Evolutionary conservation across 64 coral and sea anemone species (phyloP).

Genomic region (Pocillopora verrucosa): DNA sequence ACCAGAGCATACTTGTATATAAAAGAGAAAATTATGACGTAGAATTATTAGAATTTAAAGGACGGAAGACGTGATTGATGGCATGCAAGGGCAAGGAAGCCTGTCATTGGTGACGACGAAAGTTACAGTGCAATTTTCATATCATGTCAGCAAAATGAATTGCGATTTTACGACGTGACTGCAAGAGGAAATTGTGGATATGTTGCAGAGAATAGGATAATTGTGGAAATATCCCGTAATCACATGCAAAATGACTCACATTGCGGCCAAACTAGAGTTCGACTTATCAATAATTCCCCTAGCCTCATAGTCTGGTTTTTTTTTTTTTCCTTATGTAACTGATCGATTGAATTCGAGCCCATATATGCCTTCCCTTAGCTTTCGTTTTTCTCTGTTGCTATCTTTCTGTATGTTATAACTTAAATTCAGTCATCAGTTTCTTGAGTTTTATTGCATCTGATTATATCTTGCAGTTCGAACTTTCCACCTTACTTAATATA

Average conservation of each 20-base stretch:
- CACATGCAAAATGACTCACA: too few species aligned
- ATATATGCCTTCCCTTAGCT: too few species aligned
- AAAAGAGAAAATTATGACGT: background rate
- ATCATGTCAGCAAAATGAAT: background rate
- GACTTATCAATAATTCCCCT: too few species aligned
- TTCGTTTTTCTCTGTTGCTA: too few species aligned
- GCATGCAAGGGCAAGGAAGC: background rate
- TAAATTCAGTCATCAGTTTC: too few species aligned
- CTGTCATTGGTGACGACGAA: background rate
- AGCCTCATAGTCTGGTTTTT: too few species aligned
- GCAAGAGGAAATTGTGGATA: conserved; percentile 27
- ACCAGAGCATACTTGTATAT: background rate
- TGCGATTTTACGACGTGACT: background rate
- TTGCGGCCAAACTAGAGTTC: too few species aligned
- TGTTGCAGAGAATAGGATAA: background rate
- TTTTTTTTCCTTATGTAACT: too few species aligned
- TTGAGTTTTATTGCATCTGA: too few species aligned
- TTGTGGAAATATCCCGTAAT: background rate
- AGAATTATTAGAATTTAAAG: background rate
- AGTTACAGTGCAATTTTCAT: background rate
- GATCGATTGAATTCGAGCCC: too few species aligned
- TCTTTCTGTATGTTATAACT: too few species aligned
- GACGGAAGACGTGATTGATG: background rate
- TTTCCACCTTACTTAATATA: background rate
- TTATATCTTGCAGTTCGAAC: too few species aligned